A percentile compares a stretch with the other conserved stretches of the same genome.
phyloP scores from a whole-genome alignment of 2,113 vertebrate species.

The Xiphorhynchus elegans region DNA sequence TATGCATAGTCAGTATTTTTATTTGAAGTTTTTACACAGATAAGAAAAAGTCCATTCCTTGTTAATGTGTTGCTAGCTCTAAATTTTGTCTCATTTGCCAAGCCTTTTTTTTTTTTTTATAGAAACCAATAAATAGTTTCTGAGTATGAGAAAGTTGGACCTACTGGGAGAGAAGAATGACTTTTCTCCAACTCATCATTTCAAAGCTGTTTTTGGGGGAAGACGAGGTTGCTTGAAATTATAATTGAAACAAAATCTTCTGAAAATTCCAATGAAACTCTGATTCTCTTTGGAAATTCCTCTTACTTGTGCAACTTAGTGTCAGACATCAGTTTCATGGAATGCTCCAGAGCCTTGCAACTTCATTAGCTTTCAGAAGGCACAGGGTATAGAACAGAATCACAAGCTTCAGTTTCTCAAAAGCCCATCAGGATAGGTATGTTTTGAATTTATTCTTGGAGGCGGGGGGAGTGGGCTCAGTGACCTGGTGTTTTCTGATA shows the following conservation, averaged over 20 bases:
- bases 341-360: background rate
- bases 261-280: background rate
- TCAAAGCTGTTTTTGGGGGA: background rate
- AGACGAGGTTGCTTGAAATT: background rate
- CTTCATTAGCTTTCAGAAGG: background rate
- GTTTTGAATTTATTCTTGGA: background rate
- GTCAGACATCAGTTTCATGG: background rate
- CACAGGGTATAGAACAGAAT: background rate
- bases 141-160: background rate
- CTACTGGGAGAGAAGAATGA: background rate
- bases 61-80: background rate
- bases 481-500: background rate
- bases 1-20: background rate
- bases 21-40: background rate
- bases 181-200: background rate
- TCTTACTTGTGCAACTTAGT: background rate
- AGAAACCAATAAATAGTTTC: background rate
- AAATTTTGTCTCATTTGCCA: background rate
- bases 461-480: background rate
- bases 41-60: background rate
- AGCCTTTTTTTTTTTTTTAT: background rate
- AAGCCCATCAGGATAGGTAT: background rate
- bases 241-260: background rate
- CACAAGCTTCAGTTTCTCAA: background rate
- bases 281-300: background rate